Evolutionary conservation across 2,797 vertebrate species (phyloP), one percentile per base, ranked within the genome.

Genomic region (Podargus strigoides): DNA sequence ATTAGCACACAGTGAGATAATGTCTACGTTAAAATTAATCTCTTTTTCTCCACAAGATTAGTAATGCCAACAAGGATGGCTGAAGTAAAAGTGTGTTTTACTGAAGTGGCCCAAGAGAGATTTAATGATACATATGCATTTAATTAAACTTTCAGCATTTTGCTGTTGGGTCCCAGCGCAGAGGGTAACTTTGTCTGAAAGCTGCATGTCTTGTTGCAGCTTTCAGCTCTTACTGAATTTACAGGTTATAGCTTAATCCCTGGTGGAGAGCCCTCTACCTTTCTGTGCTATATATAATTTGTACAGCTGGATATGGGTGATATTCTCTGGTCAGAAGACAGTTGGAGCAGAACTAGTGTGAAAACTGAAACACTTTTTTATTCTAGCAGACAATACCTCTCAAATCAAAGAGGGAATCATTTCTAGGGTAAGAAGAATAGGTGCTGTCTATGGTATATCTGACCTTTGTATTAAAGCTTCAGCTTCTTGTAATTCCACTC

Each of bases 401-500:
- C 72, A 81, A 63, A 79, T 96, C 83, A 92, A 94, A 91, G 79
- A 89, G 70, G 27, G 42, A 84, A 93, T 77, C 28, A 46, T 95
- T 96, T 95, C 36, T 68, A 88, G 83, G 73, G 59, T 46, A 74
- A 75, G 70, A 88, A 76, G 74, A 93, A 93, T 4, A 76, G 58
- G 39, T 82, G 85, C 67, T 94, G 80, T 73, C 91, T 95, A 60
- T 89, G 78, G 79, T 66, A 55, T 49, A 84, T 69, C 19, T 96
- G 95, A 96, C 93, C 85, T 95, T 94, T 96, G 66, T 72, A 15
- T 69, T 90, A 93, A 95, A 36, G 78, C 77, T 79, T 69, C 75
- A 95, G 89, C 60, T 95, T 89, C 60, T 30, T 92, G 66, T 56
- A 93, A 89, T 95, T 92, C 55, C 5, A 49, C 49, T 93, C 70